A percentile compares a stretch with the other conserved stretches of the same genome.
These are phyloP conservation scores for Chionomys nivalis DNA, from an alignment of 2,113 vertebrate genomes.

Conservation along the genomic window DNA sequence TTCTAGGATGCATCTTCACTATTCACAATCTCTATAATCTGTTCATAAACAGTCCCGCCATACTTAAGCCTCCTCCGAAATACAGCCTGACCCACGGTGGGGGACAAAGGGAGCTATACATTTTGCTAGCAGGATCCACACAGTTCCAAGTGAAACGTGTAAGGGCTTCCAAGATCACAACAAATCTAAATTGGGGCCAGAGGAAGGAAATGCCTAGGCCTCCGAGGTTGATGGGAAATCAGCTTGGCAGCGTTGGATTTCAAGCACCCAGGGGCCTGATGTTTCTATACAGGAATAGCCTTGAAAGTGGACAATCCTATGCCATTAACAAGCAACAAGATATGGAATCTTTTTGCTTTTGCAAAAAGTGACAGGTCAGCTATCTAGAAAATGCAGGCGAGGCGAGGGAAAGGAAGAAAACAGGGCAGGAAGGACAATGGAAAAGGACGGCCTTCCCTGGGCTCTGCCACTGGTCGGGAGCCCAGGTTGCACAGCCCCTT, in stretches of 20 bases:
- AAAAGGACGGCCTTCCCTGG: not conserved
- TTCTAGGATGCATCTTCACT: conserved; percentile 33
- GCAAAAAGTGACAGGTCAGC: conserved; percentile 19
- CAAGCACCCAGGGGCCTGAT: not conserved
- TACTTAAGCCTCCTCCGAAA: not conserved
- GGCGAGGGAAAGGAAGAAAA: not conserved
- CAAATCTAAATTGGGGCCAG: not conserved
- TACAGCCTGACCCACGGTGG: not conserved
- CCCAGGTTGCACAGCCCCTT: not conserved
- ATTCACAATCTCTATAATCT: not conserved
- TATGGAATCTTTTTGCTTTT: conserved; percentile 2
- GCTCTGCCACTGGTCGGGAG: not conserved
- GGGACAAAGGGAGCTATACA: too few relatives aligned
- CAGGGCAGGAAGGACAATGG: not conserved
- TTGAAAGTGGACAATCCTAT: not conserved
- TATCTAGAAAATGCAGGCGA: not conserved
- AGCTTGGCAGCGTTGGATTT: not conserved
- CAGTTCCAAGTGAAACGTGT: not conserved
- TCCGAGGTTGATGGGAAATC: not conserved
- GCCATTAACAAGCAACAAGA: not conserved
- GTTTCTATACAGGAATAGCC: not conserved
- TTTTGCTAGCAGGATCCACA: not conserved
- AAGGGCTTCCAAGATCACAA: not conserved
- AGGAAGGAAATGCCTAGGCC: not conserved
- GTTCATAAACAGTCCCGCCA: not conserved